phyloP scores from a whole-genome alignment of 2,113 vertebrate species.

The Polypterus senegalus region DNA sequence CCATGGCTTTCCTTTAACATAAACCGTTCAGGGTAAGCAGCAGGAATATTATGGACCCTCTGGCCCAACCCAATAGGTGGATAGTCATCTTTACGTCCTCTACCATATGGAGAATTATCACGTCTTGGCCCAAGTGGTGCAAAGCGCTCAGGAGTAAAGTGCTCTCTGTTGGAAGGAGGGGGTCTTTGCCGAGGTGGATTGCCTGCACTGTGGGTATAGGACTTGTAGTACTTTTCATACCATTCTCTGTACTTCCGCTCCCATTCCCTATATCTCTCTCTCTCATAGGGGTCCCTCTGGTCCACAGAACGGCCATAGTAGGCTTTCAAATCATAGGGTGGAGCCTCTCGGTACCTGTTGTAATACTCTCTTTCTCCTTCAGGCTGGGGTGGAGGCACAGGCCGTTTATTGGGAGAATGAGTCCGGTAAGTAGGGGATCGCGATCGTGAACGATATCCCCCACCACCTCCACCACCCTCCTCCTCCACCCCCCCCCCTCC shows the following conservation, averaged over 20 bases:
- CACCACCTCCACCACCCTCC: slow-evolving; percentile 27
- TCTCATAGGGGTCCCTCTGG: slow-evolving; percentile 70
- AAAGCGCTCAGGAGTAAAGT: slow-evolving; percentile 58
- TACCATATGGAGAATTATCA: slow-evolving; percentile 71
- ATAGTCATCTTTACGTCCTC: slow-evolving; percentile 50
- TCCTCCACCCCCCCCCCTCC: slow-evolving; percentile 20
- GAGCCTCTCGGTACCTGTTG: slow-evolving; percentile 63
- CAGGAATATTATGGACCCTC: slow-evolving; percentile 40
- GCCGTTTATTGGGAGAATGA: slow-evolving; percentile 74
- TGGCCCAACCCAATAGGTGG: slow-evolving; percentile 43
- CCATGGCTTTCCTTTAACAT: slow-evolving; percentile 50
- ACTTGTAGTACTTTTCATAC: slow-evolving; percentile 85
- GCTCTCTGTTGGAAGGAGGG: slow-evolving; percentile 50
- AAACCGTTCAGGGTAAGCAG: slow-evolving; percentile 50
- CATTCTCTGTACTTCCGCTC: slow-evolving; percentile 80
- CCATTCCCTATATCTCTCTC: slow-evolving; percentile 76
- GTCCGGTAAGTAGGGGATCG: slow-evolving; percentile 60
- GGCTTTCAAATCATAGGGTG: slow-evolving; percentile 70
- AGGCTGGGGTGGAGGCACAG: slow-evolving; percentile 43
- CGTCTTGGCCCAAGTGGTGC: slow-evolving; percentile 41
- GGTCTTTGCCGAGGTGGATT: slow-evolving; percentile 48
- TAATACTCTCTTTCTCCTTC: slow-evolving; percentile 59
- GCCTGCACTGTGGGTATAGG: slow-evolving; percentile 46
- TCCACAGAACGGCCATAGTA: slow-evolving; percentile 54
- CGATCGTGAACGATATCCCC: slow-evolving; percentile 64